Base-by-base conservation (phyloP, 2,797 vertebrate species). In the Gobionotothen gibberifrons region DNA sequence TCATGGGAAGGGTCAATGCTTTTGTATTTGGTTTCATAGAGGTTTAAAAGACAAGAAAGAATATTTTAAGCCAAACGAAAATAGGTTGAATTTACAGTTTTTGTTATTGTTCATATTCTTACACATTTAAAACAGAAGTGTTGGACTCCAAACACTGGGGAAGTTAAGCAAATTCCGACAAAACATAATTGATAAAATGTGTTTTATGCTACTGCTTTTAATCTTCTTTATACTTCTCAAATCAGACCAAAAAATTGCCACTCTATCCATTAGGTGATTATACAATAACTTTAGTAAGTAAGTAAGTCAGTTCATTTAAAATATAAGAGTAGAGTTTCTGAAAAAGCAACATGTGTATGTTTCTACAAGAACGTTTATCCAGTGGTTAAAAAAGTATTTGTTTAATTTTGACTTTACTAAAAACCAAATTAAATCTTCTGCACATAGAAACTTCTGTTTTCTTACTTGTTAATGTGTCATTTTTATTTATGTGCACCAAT, bases 391-490 rank as follows among this genome's bases (percentile, higher is more conserved):
- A 61, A 14, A 49, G 5, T 0, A 46, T 17, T 21, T 16, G n/a
- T 66, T 66, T 36, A 43, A 54, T 54, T 9, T 40, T 49, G 29
- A 36, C 32, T 36, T 36, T 36, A 36, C 32, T 36, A 51, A 58
- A 32, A 44, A 19, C n/a, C n/a, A 19, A 54, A 62, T 42, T n/a
- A 48, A 47, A 54, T 16, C 12, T 8, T 56, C 10, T 42, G 43
- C n/a, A 58, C 26, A 36, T 13, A 56, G 26, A 29, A 44, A 63
- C 15, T 9, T 44, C 1, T 55, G 26, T 36, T 42, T 63, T 55
- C 26, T 54, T 17, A 3, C 60, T 78, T 52, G 44, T 39, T 44
- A 19, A 68, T 2, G 3, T 40, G 49, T 55, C 4, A 29, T 3
- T 43, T 58, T 5, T 26, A 58, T 42, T n/a, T 43, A 13, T 13